Evolutionary conservation across 2,797 vertebrate genomes (phyloP).

Genomic region (Anisognathus igniventris): DNA sequence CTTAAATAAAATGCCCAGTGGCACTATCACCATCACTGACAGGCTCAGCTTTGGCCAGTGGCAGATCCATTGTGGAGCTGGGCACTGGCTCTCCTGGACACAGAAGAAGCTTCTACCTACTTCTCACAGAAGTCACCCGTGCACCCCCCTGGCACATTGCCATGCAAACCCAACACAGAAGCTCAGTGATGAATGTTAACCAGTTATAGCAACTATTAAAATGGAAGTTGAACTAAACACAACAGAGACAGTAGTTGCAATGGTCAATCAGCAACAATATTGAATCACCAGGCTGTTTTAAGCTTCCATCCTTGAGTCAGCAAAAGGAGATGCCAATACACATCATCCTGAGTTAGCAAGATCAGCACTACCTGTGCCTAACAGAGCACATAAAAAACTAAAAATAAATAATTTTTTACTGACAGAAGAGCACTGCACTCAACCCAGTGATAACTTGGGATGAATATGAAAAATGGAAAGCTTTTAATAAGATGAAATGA

Average conservation of each 20-base stretch:
- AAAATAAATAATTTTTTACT: neutral
- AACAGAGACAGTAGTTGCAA: neutral
- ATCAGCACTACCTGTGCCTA: neutral
- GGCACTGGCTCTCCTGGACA: neutral
- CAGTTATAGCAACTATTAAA: neutral
- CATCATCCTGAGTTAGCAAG: neutral
- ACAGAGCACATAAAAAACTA: neutral
- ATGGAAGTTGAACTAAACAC: neutral
- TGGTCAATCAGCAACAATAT: neutral
- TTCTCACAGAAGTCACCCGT: neutral
- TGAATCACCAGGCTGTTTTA: neutral
- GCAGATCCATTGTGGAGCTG: rapidly evolving
- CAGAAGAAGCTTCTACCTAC: neutral
- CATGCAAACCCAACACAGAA: neutral
- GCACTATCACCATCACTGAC: neutral
- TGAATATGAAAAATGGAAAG: neutral
- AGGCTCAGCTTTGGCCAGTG: neutral
- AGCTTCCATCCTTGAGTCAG: neutral
- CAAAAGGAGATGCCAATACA: neutral
- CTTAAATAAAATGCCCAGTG: neutral
- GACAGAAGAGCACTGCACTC: neutral
- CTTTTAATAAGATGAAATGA: neutral
- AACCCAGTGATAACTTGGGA: neutral
- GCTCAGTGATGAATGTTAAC: neutral
- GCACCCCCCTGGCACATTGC: neutral